Percentiles rank a stretch among this genome's conserved stretches.
phyloP scores from a whole-genome alignment of 2,113 vertebrate genomes.

The Nycticebus coucang region DNA sequence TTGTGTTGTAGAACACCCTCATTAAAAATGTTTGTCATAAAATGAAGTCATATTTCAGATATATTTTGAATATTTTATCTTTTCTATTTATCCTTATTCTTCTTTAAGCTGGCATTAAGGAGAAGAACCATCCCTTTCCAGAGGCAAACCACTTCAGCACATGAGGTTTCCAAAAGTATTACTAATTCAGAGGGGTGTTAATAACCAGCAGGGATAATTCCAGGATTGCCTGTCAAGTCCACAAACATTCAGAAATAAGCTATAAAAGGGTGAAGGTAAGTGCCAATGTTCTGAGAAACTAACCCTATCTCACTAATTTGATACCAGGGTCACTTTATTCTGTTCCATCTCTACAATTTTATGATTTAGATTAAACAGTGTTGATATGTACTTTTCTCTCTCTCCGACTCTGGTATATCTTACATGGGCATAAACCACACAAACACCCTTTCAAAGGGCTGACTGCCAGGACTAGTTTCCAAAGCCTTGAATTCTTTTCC shows the following conservation, averaged over 20 bases:
- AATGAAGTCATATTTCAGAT: neutral
- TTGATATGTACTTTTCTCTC: neutral
- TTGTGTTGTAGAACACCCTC: neutral
- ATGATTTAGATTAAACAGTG: neutral
- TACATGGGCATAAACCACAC: neutral
- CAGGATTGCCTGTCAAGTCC: neutral
- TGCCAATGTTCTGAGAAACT: neutral
- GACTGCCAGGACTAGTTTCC: neutral
- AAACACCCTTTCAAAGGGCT: neutral
- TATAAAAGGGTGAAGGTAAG: neutral
- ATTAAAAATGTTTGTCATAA: neutral
- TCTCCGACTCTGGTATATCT: neutral
- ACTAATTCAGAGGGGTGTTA: neutral
- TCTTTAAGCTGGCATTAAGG: neutral
- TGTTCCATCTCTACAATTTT: neutral
- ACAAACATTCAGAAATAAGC: conserved; percentile 39
- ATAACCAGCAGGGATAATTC: neutral
- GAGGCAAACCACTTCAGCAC: neutral
- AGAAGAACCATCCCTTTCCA: neutral
- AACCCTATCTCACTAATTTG: neutral
- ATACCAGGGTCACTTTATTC: neutral
- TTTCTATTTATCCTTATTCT: neutral
- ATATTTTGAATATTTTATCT: neutral
- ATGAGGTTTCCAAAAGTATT: conserved; percentile 38
- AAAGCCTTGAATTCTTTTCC: neutral